phyloP scores from a whole-genome alignment of 2,797 vertebrate species.

The Enteromius mattozi region DNA sequence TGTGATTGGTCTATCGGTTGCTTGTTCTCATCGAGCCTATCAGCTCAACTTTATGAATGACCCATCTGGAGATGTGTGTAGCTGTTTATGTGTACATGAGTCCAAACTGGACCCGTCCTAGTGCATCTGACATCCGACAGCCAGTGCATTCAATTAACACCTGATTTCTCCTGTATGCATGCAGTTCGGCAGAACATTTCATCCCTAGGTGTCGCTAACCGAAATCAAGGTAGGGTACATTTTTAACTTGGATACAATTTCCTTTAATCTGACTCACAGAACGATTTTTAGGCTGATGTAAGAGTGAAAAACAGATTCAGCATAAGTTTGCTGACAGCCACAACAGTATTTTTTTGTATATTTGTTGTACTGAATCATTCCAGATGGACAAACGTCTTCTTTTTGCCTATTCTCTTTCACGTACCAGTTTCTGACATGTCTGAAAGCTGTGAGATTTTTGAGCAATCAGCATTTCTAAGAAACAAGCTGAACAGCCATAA shows the following conservation, averaged over 20 bases:
- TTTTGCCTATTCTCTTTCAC: constrained; percentile 46
- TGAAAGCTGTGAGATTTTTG: constrained; percentile 51
- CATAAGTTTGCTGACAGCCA: constrained; percentile 46
- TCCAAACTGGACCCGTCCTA: constrained; percentile 73
- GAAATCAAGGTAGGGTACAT: constrained; percentile 97
- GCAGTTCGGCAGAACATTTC: constrained; percentile 99
- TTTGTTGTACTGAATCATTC: constrained; percentile 56
- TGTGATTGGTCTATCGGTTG: constrained; percentile 82
- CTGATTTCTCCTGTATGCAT: constrained; percentile 93
- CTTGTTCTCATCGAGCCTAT: constrained; percentile 83
- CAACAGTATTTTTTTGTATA: constrained; percentile 36
- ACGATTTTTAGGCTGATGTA: constrained; percentile 52
- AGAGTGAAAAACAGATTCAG: constrained; percentile 50
- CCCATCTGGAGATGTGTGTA: constrained; percentile 79
- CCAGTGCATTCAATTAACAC: constrained; percentile 88
- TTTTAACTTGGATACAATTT: constrained; percentile 78
- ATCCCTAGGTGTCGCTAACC: constrained; percentile 99
- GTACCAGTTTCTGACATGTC: constrained; percentile 56
- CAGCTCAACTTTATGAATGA: constrained; percentile 79
- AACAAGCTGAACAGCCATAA: constrained; percentile 53
- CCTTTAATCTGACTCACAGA: constrained; percentile 67
- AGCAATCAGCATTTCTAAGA: constrained; percentile 50
- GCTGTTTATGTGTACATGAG: constrained; percentile 86
- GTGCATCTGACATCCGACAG: constrained; percentile 70
- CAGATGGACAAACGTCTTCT: constrained; percentile 54